phyloP scores from a whole-genome alignment of 2,797 vertebrate species.

The Gymnothorax javanicus region DNA sequence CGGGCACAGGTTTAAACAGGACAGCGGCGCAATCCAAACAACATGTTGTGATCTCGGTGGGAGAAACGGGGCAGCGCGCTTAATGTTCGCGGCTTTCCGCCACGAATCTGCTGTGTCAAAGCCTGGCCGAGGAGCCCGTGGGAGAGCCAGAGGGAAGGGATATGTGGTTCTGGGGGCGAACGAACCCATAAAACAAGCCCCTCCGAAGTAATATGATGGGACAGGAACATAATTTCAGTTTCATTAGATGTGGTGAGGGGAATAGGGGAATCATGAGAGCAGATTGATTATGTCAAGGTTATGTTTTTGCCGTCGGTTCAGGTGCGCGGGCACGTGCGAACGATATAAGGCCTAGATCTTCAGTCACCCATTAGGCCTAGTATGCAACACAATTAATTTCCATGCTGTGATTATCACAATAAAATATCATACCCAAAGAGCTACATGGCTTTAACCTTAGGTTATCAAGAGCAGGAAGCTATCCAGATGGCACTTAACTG shows the following conservation, averaged over 20 bases:
- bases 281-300: too few relatives aligned
- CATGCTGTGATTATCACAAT: not conserved
- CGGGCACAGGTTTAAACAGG: not conserved
- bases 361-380: not conserved
- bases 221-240: too few relatives aligned
- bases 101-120: not conserved
- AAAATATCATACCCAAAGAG: slow-evolving; percentile 4
- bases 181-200: not conserved
- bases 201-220: not conserved
- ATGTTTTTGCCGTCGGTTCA: too few relatives aligned
- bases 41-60: not conserved
- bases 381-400: not conserved
- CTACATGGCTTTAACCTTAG: not conserved
- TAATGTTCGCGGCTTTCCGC: not conserved
- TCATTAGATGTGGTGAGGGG: too few relatives aligned
- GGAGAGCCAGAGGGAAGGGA: not conserved
- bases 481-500: not conserved
- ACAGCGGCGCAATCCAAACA: not conserved
- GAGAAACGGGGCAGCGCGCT: not conserved
- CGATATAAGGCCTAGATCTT: not conserved
- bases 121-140: not conserved
- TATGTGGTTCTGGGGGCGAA: not conserved
- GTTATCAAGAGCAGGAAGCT: not conserved
- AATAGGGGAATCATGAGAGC: too few relatives aligned
- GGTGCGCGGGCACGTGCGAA: too few relatives aligned